phyloP scores from a whole-genome alignment of 2,797 vertebrate species.

The Anguilla marmorata region DNA sequence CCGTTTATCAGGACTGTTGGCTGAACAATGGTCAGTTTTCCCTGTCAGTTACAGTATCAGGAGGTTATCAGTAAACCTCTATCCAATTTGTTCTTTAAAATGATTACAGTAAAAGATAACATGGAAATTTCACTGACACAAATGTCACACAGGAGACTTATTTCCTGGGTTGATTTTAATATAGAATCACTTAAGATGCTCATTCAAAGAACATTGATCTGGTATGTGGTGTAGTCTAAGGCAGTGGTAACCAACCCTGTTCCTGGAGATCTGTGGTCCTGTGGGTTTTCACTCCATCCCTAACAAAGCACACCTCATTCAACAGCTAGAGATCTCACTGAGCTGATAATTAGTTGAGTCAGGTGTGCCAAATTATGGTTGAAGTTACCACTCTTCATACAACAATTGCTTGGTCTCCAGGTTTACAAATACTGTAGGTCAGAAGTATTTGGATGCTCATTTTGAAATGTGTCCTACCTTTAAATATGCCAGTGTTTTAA shows the following conservation, averaged over 20 bases:
- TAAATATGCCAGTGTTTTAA: not conserved
- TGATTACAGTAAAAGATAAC: not conserved
- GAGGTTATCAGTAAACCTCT: not conserved
- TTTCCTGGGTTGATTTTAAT: not conserved
- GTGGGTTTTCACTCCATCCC: too few species aligned
- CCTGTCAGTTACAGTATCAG: not conserved
- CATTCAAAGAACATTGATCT: not conserved
- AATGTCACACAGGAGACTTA: not conserved
- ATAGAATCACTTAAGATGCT: not conserved
- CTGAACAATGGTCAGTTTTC: not conserved
- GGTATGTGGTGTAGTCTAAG: not conserved
- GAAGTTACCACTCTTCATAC: too few species aligned
- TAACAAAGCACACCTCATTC: too few species aligned
- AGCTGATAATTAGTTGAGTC: too few species aligned
- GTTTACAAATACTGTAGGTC: not conserved
- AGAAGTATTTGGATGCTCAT: not conserved
- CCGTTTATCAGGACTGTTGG: not conserved
- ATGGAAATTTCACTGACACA: not conserved
- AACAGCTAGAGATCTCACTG: too few species aligned
- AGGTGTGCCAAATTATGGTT: too few species aligned
- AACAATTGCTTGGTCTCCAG: too few species aligned
- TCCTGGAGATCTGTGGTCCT: too few species aligned
- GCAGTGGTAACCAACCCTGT: too few species aligned
- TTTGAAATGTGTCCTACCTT: not conserved
- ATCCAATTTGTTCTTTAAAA: not conserved